Base-by-base conservation (phyloP, 2,888 invertebrate species). In the Drosophila anceps region DNA sequence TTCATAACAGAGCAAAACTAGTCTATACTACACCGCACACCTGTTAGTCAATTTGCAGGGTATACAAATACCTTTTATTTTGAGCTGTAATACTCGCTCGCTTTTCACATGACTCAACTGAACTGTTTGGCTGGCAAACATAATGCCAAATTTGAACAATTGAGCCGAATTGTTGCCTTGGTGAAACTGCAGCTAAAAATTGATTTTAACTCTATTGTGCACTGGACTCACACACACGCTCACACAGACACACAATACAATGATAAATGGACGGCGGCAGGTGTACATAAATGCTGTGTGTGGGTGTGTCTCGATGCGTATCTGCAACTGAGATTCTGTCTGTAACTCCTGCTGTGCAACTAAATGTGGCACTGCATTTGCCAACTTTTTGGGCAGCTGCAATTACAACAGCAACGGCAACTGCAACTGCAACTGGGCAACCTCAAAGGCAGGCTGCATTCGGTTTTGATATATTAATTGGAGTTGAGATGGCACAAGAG, bases 81-180 rank as follows among this genome's bases (percentile, higher is more conserved):
- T 35, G 20, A 44, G 29, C 24, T 54, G 27, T 20, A 69, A 50
- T 20, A 48, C 39, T 59, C 37, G 58, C 41, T 41, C 61, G 51
- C 43, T 64, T 62, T 81, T 53, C 64, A 63, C 53, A 77, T 77
- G 78, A 79, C 66, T 69, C 71, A 53, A 55, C 74, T 77, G 70
- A 62, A 71, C 68, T 77, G 70, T 69, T 79, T 75, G 51, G 20
- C 61, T 46, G 41, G 44, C 64, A 71, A 71, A 78, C 68, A 79
- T 70, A 79, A 81, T 81, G 76, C 60, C 63, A 71, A 79, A 81
- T 79, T 60, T 65, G 65, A 79, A 79, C 82, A 79, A 80, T 78
- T 69, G 78, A 67, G 53, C 39, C 31, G 37, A 53, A 46, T 75
- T 74, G 54, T 63, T 74, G 62, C 37, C 50, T 43, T 60, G 63